Evolutionary conservation across 2,888 invertebrate genomes (phyloP).

Genomic region (Alitta virens): DNA sequence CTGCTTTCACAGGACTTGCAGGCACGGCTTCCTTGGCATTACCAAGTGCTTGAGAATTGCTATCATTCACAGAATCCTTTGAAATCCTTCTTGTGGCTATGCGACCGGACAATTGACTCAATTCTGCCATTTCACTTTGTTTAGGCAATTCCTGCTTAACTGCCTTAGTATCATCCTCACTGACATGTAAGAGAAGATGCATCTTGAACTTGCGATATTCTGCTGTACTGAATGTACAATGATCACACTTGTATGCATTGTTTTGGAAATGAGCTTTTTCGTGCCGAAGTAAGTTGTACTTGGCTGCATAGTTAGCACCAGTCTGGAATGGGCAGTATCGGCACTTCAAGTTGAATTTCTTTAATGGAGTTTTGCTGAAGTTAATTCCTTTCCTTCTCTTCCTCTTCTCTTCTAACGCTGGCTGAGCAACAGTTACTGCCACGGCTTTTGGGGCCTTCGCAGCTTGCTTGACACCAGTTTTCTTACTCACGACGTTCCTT

Average conservation of each 20-base stretch:
- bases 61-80: too few relatives aligned
- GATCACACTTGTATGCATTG: background rate
- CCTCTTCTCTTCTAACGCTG: too few relatives aligned
- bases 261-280: conserved; percentile 1
- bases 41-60: too few relatives aligned
- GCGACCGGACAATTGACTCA: too few relatives aligned
- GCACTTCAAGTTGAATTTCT: background rate
- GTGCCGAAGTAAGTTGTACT: background rate
- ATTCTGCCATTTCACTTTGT: too few relatives aligned
- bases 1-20: too few relatives aligned
- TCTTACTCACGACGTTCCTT: background rate
- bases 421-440: background rate
- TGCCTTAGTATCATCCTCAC: too few relatives aligned
- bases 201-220: background rate
- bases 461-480: background rate
- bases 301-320: conserved; percentile 1
- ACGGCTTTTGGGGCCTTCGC: background rate
- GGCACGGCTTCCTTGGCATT: too few relatives aligned
- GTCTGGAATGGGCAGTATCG: background rate
- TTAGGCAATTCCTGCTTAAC: too few relatives aligned
- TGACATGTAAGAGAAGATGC: too few relatives aligned
- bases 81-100: too few relatives aligned
- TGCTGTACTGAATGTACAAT: background rate
- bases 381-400: background rate
- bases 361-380: background rate